Conservation (phyloP, 2,797 vertebrate species). For the Graptemys geographica region DNA sequence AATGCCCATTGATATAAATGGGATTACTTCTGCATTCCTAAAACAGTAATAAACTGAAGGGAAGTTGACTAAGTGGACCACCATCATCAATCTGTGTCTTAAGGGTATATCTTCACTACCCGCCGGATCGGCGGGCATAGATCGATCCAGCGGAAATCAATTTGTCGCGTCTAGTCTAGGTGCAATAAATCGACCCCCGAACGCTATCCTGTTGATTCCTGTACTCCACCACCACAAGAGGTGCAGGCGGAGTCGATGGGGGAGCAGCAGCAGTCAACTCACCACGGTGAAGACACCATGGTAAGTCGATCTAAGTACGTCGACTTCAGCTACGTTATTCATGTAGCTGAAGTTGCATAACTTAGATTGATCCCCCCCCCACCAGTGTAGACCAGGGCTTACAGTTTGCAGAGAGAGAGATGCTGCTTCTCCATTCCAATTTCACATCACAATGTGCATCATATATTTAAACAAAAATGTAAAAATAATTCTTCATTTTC, state of each 20-base stretch:
- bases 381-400: not conserved
- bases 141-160: no score
- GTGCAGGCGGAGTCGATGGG: accelerated
- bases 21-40: not conserved
- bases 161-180: no score
- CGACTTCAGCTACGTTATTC: no score
- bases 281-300: no score
- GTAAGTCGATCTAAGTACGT: no score
- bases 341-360: no score
- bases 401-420: not conserved
- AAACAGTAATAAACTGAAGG: not conserved
- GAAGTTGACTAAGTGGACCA: not conserved
- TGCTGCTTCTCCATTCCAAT: not conserved
- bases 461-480: slow-evolving; percentile 65
- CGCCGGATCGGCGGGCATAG: accelerated
- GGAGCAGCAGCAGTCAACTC: no score
- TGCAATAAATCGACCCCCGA: no score
- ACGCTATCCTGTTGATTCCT: not conserved
- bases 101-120: no score
- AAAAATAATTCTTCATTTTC: slow-evolving; percentile 56
- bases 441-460: slow-evolving; percentile 40
- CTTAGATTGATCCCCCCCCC: no score
- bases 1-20: not conserved
- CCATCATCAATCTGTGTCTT: not conserved
- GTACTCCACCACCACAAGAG: no score